These are phyloP conservation scores for Campylomormyrus tamandua DNA, from an alignment of 2,113 vertebrate species.

Conservation along the genomic window DNA sequence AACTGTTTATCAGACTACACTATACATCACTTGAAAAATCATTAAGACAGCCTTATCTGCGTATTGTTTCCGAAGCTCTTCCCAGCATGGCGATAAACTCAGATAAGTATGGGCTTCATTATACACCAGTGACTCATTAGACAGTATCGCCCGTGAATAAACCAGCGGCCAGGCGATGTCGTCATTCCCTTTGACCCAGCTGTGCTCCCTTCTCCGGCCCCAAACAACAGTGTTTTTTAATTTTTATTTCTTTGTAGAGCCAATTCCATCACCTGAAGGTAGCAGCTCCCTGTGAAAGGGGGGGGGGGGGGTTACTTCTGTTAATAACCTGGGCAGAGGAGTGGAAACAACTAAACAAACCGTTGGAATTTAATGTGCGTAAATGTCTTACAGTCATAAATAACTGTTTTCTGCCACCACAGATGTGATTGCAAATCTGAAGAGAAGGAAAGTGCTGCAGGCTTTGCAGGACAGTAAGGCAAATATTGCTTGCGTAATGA, in stretches of 20 bases:
- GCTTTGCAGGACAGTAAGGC: not conserved
- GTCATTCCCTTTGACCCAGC: not conserved
- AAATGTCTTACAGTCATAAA: not conserved
- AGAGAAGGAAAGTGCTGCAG: not conserved
- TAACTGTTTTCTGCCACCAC: not conserved
- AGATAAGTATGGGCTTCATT: not conserved
- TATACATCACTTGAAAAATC: not conserved
- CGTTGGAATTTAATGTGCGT: not conserved
- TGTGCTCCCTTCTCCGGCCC: not conserved
- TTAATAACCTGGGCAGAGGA: not conserved
- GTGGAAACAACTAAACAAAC: not conserved
- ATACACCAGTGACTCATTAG: not conserved
- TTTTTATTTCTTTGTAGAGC: not conserved
- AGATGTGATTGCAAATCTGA: not conserved
- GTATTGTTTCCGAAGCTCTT: not conserved
- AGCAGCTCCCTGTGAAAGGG: not conserved
- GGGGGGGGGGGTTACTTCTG: not conserved
- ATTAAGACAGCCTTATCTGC: not conserved
- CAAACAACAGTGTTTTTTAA: not conserved
- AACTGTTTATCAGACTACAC: not conserved
- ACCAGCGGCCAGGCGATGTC: not conserved
- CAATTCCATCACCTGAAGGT: not conserved
- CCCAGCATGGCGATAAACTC: not conserved
- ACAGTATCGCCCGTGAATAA: not conserved
- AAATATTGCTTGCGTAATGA: not conserved